Conservation (phyloP, 2,888 invertebrate genomes). For the Troilus luridus region DNA sequence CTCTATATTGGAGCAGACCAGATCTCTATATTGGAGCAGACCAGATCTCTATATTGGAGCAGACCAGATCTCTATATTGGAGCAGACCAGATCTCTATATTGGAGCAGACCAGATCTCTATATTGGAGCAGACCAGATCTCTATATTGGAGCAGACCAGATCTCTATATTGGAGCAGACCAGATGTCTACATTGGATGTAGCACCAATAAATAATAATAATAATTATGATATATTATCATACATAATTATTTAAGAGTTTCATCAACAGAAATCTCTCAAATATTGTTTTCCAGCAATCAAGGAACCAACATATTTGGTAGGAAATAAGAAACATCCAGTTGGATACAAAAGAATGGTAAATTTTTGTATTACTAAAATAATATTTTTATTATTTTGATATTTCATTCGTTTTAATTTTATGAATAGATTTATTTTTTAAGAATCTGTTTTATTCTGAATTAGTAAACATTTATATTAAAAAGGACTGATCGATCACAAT, state of each 20-base stretch:
- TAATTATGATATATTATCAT: not conserved
- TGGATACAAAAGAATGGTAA: not conserved
- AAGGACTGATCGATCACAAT: not conserved
- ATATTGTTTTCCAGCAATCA: not conserved
- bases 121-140: too few species aligned
- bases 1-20: too few species aligned
- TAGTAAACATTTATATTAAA: not conserved
- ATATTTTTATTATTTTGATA: not conserved
- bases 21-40: too few species aligned
- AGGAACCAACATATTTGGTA: not conserved
- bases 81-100: too few species aligned
- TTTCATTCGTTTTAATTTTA: not conserved
- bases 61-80: too few species aligned
- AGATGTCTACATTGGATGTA: too few species aligned
- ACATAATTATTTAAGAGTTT: not conserved
- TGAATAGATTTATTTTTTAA: not conserved
- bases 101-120: too few species aligned
- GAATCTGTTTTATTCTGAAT: not conserved
- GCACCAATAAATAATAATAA: too few species aligned
- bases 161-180: too few species aligned
- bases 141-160: too few species aligned
- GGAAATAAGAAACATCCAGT: not conserved
- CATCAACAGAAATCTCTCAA: not conserved
- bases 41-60: too few species aligned
- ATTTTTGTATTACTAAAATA: not conserved